Evolutionary conservation across 2,113 vertebrate genomes (phyloP), one percentile per base, ranked within the genome.

Genomic region (Aegithalos caudatus): DNA sequence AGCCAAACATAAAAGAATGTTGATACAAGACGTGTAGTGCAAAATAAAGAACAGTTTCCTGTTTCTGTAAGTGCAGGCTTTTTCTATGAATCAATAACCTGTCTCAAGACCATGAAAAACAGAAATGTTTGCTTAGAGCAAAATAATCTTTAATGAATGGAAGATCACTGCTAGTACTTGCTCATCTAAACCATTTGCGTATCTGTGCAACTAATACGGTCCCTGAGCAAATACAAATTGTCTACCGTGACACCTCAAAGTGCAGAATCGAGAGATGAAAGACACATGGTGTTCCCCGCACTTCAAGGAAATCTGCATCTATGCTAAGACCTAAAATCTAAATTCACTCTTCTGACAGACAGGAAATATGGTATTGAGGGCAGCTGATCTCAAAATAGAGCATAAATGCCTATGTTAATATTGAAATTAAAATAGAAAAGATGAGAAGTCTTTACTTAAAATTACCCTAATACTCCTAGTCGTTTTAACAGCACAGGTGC

Each of bases 21-120:
- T 62, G 60, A 45, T 53, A 69, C 31, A 57, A 94, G 65, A 38
- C 44, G 18, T 4, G 10, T 33, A 80, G 71, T 2, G 13, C 10
- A 25, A 57, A 71, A 58, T 48, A 79, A 19, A 79, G 73, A 93
- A 71, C 11, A 81, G 64, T 47, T 94, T 88, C 76, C 95, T 65
- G 44, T 91, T 93, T 71, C 76, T 88, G 57, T 69, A 71, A 77
- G 53, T 0, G 0, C 47, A 42, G 86, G 65, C 23, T 81, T 76
- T 86, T 80, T 51, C 73, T 78, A 33, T 23, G 67, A 35, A 54
- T 11, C 2, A 87, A 50, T 9, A 65, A 21, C 24, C 1, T 47
- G 10, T 22, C 37, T 80, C 38, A 91, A n/a, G 48, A 40, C 45
- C 33, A 33, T 0, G 27, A 21, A 50, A 62, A 56, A 77, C 84